Conservation (phyloP, 2,113 vertebrate species). For the Oreocharis arfaki region DNA sequence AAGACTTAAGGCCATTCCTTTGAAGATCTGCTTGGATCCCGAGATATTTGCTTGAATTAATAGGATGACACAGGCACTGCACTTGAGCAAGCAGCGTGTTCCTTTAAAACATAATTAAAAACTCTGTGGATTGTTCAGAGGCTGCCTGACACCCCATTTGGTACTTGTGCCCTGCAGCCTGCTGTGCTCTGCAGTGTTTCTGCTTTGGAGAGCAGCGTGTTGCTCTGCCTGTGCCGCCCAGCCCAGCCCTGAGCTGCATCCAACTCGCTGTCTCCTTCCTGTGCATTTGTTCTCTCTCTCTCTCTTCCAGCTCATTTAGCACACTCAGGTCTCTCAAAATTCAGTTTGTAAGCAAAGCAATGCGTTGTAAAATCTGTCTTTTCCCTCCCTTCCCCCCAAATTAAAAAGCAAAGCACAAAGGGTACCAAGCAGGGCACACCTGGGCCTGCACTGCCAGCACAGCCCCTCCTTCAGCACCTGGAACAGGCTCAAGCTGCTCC, state of each 20-base stretch:
- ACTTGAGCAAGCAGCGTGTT: not conserved
- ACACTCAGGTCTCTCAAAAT: not conserved
- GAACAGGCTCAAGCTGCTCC: not conserved
- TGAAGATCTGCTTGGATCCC: not conserved
- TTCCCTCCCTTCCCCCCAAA: not conserved
- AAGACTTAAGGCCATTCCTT: rapidly evolving
- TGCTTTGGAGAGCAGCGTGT: not conserved
- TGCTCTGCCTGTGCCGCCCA: not conserved
- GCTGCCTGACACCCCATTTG: not conserved
- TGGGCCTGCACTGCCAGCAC: not conserved
- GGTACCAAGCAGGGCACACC: not conserved
- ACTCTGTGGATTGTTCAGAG: not conserved
- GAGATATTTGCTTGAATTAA: not conserved
- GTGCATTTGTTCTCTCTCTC: not conserved
- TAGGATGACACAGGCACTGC: not conserved
- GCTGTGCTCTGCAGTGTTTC: not conserved
- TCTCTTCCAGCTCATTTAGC: not conserved
- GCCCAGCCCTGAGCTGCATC: not conserved
- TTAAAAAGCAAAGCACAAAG: not conserved
- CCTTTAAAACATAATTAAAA: not conserved
- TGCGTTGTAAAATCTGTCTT: not conserved
- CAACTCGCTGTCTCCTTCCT: rapidly evolving
- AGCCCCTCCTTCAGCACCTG: not conserved
- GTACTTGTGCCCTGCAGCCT: not conserved
- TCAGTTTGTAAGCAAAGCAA: not conserved